A percentile compares a stretch with the other conserved stretches of the same genome.
phyloP scores from a whole-genome alignment of 2,888 invertebrate genomes.

The Hypselothyrea guttata region DNA sequence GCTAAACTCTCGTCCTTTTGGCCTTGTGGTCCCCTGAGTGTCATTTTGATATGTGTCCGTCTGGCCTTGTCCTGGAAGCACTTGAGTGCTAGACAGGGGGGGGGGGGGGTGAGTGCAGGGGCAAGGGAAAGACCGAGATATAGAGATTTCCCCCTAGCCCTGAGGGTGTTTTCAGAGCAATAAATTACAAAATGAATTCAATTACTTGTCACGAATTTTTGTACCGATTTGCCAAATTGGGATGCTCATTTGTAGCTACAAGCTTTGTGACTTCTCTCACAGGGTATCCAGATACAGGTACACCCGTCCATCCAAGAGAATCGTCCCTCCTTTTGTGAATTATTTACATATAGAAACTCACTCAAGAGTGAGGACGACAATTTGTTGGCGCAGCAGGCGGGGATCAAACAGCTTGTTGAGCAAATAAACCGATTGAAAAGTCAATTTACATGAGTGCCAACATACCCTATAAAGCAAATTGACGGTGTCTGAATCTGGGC shows the following conservation, averaged over 20 bases:
- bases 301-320: not conserved
- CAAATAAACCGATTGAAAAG: conserved; percentile 10
- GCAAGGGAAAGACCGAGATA: conserved; percentile 3
- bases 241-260: conserved; percentile 56
- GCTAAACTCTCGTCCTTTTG: conserved; percentile 49
- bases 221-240: conserved; percentile 68
- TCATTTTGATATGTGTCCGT: conserved; percentile 73
- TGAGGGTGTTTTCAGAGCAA: conserved; percentile 68
- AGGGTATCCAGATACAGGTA: conserved; percentile 3
- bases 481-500: no score
- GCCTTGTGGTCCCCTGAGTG: conserved; percentile 71
- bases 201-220: conserved; percentile 75
- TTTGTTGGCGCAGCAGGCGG: conserved; percentile 5
- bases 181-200: conserved; percentile 78
- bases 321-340: conserved; percentile 43
- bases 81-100: not conserved
- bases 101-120: conserved; percentile 13
- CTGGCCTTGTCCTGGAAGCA: conserved; percentile 30
- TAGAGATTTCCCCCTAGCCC: conserved; percentile 23
- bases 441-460: not conserved
- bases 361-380: conserved; percentile 18
- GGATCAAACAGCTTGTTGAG: conserved; percentile 3
- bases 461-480: not conserved
- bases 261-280: conserved; percentile 14
- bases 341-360: conserved; percentile 37